Evolutionary conservation across 1,140 invertebrate genomes (phyloP), one percentile per base, ranked within the genome.

Genomic region (Sycophaga agraensis): DNA sequence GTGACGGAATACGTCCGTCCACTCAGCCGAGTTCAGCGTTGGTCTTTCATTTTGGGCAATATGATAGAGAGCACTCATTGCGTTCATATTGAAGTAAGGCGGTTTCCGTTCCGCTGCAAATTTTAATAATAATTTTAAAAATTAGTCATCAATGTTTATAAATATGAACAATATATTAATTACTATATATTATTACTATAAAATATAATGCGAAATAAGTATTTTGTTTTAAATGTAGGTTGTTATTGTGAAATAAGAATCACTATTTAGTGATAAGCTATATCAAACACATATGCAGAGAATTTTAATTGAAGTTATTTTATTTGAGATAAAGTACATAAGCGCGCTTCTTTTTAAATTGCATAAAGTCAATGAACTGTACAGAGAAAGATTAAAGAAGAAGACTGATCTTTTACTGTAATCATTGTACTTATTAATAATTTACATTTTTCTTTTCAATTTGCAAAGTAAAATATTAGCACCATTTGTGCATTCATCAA

Each of bases 71-170:
- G 97, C 97, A 80, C 95, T 98, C 97, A 99, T 99, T 64, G 97
- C 97, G 82, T 99, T 99, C 97, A 99, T 98, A 81, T 99, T 99
- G 82, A 99, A 99, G 81, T 99, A 96, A 26, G 98, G 98, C 65
- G 98, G 98, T 80, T 99, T 99, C 63, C 96, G 86, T 83, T 99
- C 97, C 50, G 98, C 97, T 85, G 65, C 22, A 82, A 68, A n/a
- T n/a, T 63, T 31, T 39, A 22, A 16, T 61, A 39, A 56, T 6
- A 22, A 48, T 28, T n/a, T 21, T 37, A 19, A 58, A 17, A 17
- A 26, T 17, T 57, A 57, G 50, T 28, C 31, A 42, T 19, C 54
- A n/a, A n/a, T n/a, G n/a, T n/a, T n/a, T n/a, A n/a, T n/a, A n/a
- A n/a, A n/a, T 37, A 39, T 12, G 14, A 50, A 22, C 22, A 37